Evolutionary conservation across 2,888 invertebrate species (phyloP).

Genomic region (Ormyrus pomaceus): DNA sequence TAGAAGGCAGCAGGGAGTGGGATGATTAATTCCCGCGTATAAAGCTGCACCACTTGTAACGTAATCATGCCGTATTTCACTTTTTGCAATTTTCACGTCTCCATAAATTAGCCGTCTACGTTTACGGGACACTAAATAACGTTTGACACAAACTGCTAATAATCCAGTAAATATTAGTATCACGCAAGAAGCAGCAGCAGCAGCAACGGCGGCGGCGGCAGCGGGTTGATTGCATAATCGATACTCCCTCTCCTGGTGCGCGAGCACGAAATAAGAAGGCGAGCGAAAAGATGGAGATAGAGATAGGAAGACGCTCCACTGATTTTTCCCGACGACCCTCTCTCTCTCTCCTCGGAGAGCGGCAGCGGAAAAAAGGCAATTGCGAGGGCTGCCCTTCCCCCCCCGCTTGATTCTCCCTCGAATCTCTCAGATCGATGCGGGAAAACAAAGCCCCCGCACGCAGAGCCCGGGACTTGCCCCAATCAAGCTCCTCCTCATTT

Average conservation of each 20-base stretch:
- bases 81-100: constrained; percentile 55
- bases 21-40: constrained; percentile 46
- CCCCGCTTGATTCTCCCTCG: constrained; percentile 39
- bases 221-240: constrained; percentile 55
- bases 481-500: constrained; percentile 45
- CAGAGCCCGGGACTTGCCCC: constrained; percentile 11
- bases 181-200: constrained; percentile 39
- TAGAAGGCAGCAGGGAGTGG: constrained; percentile 11
- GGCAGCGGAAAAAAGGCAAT: constrained; percentile 46
- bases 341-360: constrained; percentile 10
- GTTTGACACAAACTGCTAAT: constrained; percentile 54
- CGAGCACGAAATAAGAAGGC: constrained; percentile 42
- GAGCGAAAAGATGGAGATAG: neutral
- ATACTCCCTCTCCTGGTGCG: constrained; percentile 14
- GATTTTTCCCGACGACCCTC: constrained; percentile 37
- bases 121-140: constrained; percentile 51
- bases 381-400: constrained; percentile 33
- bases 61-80: constrained; percentile 55
- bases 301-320: constrained; percentile 24
- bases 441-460: constrained; percentile 44
- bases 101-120: constrained; percentile 43
- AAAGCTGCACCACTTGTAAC: constrained; percentile 49
- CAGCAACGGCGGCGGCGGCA: too few relatives aligned
- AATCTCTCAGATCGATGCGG: constrained; percentile 51
- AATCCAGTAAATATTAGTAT: constrained; percentile 54